Conservation (phyloP, 2,888 invertebrate genomes). For the Drosophila merina region DNA sequence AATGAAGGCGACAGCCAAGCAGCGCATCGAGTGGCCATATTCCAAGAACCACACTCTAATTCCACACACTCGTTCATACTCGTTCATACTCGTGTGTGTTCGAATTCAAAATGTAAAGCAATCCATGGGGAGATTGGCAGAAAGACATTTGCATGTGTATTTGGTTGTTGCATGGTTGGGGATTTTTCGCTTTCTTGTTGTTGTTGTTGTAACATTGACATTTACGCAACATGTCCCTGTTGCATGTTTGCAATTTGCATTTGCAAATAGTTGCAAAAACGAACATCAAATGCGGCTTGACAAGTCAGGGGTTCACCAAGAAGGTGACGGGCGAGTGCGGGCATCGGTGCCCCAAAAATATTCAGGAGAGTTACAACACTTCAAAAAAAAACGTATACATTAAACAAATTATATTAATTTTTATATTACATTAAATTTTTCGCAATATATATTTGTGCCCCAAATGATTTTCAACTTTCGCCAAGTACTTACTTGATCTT, state of each 20-base stretch:
- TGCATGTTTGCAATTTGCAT: constrained; percentile 80
- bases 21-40: constrained; percentile 57
- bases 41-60: constrained; percentile 6
- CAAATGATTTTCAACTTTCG: too few relatives aligned
- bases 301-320: constrained; percentile 1
- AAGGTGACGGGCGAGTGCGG: neutral
- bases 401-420: too few relatives aligned
- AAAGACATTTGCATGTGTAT: constrained; percentile 45
- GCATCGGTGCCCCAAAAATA: neutral
- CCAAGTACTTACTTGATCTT: too few relatives aligned
- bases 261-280: constrained; percentile 80
- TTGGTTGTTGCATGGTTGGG: constrained; percentile 25
- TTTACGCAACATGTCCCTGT: constrained; percentile 81
- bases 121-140: constrained; percentile 23
- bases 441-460: too few relatives aligned
- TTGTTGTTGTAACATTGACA: constrained; percentile 64
- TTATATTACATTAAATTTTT: too few relatives aligned
- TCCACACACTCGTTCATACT: constrained; percentile 1
- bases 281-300: constrained; percentile 76
- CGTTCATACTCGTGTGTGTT: constrained; percentile 7
- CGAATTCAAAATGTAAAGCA: constrained; percentile 11
- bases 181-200: neutral
- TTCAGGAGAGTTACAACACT: neutral
- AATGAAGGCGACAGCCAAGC: constrained; percentile 48
- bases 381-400: constrained; percentile 1